A percentile compares a stretch with the other conserved stretches of the same genome.
These are phyloP conservation scores for Actinopyga echinites DNA, from an alignment of 53 echinoderm and acorn worm species.

Conservation along the genomic window DNA sequence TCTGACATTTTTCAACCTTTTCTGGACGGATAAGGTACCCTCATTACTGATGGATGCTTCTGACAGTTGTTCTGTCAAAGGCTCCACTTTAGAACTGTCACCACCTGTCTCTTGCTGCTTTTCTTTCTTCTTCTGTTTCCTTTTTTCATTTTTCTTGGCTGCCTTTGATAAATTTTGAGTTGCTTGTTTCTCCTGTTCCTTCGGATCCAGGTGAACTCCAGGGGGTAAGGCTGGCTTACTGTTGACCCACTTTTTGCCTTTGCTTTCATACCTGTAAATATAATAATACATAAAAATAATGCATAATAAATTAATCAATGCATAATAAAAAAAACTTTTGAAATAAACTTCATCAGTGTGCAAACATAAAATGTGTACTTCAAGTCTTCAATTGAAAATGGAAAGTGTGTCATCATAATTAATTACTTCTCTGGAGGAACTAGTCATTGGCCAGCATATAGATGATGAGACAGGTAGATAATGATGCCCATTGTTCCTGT, in stretches of 20 bases:
- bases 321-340: background rate
- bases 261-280: conserved; percentile 84
- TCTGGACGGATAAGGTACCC: conserved; percentile 29
- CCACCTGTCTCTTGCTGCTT: conserved; percentile 34
- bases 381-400: too few relatives aligned
- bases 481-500: too few relatives aligned
- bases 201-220: conserved; percentile 64
- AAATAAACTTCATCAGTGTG: too few relatives aligned
- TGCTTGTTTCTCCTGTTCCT: conserved; percentile 18
- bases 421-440: too few relatives aligned
- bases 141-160: conserved; percentile 94
- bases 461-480: too few relatives aligned
- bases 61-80: background rate
- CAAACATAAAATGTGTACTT: too few relatives aligned
- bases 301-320: background rate
- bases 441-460: too few relatives aligned
- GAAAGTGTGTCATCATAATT: too few relatives aligned
- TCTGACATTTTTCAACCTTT: conserved; percentile 80
- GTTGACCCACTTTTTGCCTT: conserved; percentile 92
- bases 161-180: conserved; percentile 70
- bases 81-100: background rate
- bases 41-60: conserved; percentile 2
- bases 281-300: background rate
- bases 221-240: conserved; percentile 89
- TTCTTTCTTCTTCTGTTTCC: conserved; percentile 86